Evolutionary conservation across 2,113 vertebrate species (phyloP).

Genomic region (Chaenocephalus aceratus): DNA sequence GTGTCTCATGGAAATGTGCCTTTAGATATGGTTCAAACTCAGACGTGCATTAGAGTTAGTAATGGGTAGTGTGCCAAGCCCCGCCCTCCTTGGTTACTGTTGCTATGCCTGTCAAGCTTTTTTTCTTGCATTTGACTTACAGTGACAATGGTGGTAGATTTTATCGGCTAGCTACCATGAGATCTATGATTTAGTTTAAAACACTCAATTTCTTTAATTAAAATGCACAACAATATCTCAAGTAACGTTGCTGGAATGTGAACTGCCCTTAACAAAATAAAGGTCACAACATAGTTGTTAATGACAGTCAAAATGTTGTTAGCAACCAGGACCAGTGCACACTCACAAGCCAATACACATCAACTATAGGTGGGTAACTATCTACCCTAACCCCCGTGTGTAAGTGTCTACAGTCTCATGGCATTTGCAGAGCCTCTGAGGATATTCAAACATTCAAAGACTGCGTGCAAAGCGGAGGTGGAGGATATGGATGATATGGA

Average conservation of each 20-base stretch:
- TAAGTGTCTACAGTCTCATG: conserved; percentile 61
- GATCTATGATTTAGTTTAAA: neutral
- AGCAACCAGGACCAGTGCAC: neutral
- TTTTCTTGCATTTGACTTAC: neutral
- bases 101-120: neutral
- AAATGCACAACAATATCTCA: neutral
- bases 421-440: conserved; percentile 67
- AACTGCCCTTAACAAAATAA: neutral
- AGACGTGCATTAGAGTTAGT: neutral
- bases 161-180: neutral
- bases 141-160: neutral
- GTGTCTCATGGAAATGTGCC: neutral
- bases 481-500: conserved; percentile 77
- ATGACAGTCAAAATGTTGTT: neutral
- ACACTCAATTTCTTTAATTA: too few species aligned
- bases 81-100: neutral
- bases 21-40: neutral
- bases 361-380: conserved; percentile 15
- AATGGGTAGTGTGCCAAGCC: neutral
- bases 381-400: conserved; percentile 17
- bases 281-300: neutral
- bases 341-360: conserved; percentile 2
- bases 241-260: neutral
- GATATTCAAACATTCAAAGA: conserved; percentile 70
- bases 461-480: conserved; percentile 62